Percentiles rank a stretch among this genome's conserved stretches.
Evolutionary conservation across 2,797 vertebrate species (phyloP).

Genomic region (Pelodytes ibericus): DNA sequence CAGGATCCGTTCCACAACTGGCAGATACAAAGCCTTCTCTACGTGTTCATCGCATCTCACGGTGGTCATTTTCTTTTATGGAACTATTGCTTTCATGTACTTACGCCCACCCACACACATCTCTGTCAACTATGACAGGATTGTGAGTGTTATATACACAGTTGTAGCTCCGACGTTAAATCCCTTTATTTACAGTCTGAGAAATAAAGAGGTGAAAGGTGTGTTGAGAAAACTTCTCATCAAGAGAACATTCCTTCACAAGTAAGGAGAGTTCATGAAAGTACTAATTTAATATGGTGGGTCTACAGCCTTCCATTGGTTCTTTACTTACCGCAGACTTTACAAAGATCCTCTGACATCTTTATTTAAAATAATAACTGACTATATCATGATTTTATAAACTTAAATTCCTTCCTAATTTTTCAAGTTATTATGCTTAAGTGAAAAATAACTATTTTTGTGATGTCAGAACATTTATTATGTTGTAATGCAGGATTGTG

Average conservation of each 20-base stretch:
- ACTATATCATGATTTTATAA: too few relatives aligned
- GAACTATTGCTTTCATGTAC: slow-evolving; percentile 45
- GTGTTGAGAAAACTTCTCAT: slow-evolving; percentile 30
- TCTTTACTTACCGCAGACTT: too few relatives aligned
- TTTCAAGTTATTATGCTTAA: too few relatives aligned
- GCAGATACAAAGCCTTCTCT: slow-evolving; percentile 39
- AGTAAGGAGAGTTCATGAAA: too few relatives aligned
- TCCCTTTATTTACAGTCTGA: slow-evolving; percentile 53
- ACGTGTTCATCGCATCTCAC: slow-evolving; percentile 51
- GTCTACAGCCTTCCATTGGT: too few relatives aligned
- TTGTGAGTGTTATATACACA: slow-evolving; percentile 50
- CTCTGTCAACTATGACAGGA: slow-evolving; percentile 39
- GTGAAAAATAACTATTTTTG: too few relatives aligned
- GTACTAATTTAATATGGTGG: too few relatives aligned
- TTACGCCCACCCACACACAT: slow-evolving; percentile 45
- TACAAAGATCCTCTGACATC: slow-evolving; percentile 13
- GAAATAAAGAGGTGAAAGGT: slow-evolving; percentile 56
- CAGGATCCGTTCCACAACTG: slow-evolving; percentile 20
- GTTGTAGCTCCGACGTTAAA: slow-evolving; percentile 56
- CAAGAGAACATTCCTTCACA: neutral
- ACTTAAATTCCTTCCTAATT: too few relatives aligned
- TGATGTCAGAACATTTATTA: too few relatives aligned
- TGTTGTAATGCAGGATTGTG: too few relatives aligned
- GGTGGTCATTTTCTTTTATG: slow-evolving; percentile 49
- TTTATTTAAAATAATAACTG: too few relatives aligned